A percentile compares a stretch with the other conserved stretches of the same genome.
Conservation (phyloP, 2,797 vertebrate species). For the Acipenser ruthenus region DNA sequence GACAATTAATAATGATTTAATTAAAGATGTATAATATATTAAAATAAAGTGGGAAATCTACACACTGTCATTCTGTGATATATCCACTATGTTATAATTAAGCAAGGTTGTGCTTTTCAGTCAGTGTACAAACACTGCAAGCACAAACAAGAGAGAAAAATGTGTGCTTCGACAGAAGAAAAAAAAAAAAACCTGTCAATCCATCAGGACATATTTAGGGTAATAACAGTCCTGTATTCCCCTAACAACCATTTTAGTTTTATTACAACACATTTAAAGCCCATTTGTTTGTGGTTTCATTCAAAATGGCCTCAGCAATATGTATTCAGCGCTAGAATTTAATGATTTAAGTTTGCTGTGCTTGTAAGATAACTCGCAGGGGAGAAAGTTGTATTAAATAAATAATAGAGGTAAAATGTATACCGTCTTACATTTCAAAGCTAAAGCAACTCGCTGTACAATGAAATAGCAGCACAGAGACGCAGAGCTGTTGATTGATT, state of each 20-base stretch:
- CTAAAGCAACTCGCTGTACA: constrained; percentile 81
- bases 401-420: constrained; percentile 94
- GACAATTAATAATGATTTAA: too few species aligned
- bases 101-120: not conserved
- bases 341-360: constrained; percentile 78
- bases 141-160: constrained; percentile 7
- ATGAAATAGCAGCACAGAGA: constrained; percentile 83
- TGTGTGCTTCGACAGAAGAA: not conserved
- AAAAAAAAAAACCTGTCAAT: constrained; percentile 9
- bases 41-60: too few species aligned
- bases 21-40: too few species aligned
- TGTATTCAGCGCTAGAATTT: constrained; percentile 64
- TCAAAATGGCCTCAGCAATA: constrained; percentile 57
- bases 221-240: constrained; percentile 9
- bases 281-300: constrained; percentile 54
- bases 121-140: not conserved
- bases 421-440: constrained; percentile 87
- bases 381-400: constrained; percentile 81
- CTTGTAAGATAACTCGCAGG: constrained; percentile 72
- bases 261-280: constrained; percentile 21
- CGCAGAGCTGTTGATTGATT: constrained; percentile 93
- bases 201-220: constrained; percentile 18
- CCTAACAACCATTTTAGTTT: constrained; percentile 32
- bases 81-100: too few species aligned
- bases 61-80: too few species aligned